Percentiles rank a stretch among this genome's conserved stretches.
These are phyloP conservation scores for Cryptotermes secundus DNA, from an alignment of 1,140 invertebrate species.

Conservation along the genomic window DNA sequence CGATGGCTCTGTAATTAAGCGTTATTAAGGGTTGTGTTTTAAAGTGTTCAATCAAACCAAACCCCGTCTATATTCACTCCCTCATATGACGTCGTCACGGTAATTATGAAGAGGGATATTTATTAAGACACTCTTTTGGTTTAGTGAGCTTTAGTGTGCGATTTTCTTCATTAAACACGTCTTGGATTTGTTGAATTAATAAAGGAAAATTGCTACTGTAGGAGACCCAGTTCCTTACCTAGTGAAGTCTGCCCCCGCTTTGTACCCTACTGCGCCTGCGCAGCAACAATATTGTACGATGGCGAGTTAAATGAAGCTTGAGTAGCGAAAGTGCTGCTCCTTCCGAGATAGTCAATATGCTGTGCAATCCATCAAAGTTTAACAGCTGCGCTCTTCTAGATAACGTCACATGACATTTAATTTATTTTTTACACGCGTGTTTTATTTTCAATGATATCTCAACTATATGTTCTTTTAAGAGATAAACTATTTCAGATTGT, in stretches of 20 bases:
- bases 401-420: background rate
- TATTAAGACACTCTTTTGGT: no score
- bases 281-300: background rate
- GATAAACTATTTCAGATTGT: background rate
- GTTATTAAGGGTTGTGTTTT: no score
- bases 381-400: background rate
- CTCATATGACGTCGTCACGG: no score
- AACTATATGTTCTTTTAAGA: background rate
- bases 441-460: background rate
- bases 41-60: no score
- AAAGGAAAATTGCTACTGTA: no score
- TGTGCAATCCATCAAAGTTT: constrained; percentile 1
- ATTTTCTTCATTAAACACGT: no score
- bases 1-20: no score
- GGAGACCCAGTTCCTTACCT: background rate
- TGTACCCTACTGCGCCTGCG: background rate
- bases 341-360: background rate
- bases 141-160: no score
- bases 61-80: no score
- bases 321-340: background rate
- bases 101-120: no score
- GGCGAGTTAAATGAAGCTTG: constrained; percentile 18
- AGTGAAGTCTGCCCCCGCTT: background rate
- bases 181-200: no score
- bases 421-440: background rate